Base-by-base conservation (phyloP, 2,888 invertebrate species). In the Synergus umbraculus region DNA sequence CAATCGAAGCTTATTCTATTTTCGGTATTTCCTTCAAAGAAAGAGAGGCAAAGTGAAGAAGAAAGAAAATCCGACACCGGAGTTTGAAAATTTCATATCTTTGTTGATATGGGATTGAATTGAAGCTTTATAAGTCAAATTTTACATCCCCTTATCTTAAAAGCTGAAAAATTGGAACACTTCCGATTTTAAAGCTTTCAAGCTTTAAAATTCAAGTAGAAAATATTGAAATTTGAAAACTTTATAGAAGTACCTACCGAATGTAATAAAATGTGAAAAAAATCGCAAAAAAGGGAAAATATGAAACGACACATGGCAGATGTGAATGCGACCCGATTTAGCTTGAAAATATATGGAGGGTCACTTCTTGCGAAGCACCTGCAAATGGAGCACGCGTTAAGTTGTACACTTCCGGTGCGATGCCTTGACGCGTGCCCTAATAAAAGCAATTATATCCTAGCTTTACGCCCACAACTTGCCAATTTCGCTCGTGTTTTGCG, bases 361-460 rank as follows among this genome's bases (percentile, higher is more conserved):
- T 76, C 82, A 77, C 78, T 79, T 82, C 81, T 82, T 82, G 78
- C 78, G 76, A 79, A 84, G 80, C 87, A 87, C 88, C 86, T 88
- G 89, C 89, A 73, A 83, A 83, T 81, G 67, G 73, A 82, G 82
- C 82, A 82, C 84, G 81, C 79, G 86, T 85, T 85, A 84, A 86
- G 85, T 81, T 83, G 83, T 81, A 84, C 85, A 85, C 87, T 88
- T 89, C 88, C 88, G 89, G 88, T 85, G 85, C 81, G 29, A 29
- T 29, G 29, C 29, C 80, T 83, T 82, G 87, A 85, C 89, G 87
- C 89, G 89, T 89, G 89, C 88, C 89, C 88, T 88, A 86, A 87
- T 87, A 86, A 86, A 87, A 85, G 86, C 85, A 84, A 79, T 82
- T 83, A 86, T 73, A 54, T 82, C 84, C 79, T 84, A 83, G 83